A percentile compares a stretch with the other conserved stretches of the same genome.
Conservation (phyloP, 1,140 invertebrate genomes). For the Dendrolimus kikuchii region DNA sequence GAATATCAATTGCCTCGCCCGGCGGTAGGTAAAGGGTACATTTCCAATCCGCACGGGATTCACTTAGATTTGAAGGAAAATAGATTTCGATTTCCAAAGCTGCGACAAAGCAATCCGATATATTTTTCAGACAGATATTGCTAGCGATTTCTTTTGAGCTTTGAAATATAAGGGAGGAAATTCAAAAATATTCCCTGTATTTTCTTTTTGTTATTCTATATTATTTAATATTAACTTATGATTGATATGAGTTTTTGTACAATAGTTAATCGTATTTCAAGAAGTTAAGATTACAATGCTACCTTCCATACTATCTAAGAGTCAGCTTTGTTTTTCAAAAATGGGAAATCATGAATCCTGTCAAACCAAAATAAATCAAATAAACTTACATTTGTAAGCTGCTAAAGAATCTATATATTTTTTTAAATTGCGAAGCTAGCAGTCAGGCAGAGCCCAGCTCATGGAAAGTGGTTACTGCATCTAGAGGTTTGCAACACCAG, state of each 20-base stretch:
- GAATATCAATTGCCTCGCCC: constrained; percentile 72
- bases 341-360: no score
- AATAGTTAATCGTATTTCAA: no score
- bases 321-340: no score
- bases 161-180: constrained; percentile 68
- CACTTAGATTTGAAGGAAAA: constrained; percentile 73
- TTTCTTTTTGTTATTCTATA: constrained; percentile 27
- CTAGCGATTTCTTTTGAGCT: constrained; percentile 72
- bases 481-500: no score
- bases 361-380: no score
- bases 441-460: no score
- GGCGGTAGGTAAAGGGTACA: constrained; percentile 71
- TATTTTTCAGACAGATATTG: constrained; percentile 73
- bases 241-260: constrained; percentile 5
- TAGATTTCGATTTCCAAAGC: constrained; percentile 72
- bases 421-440: no score
- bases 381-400: no score
- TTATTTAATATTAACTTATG: constrained; percentile 10
- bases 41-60: constrained; percentile 72
- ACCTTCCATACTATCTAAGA: no score
- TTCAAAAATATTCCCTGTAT: constrained; percentile 49
- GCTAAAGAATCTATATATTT: no score
- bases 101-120: constrained; percentile 72
- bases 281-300: no score
- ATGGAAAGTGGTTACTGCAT: no score